Percentiles rank a stretch among this genome's conserved stretches.
These are phyloP conservation scores for Sciurus carolinensis DNA, from an alignment of 2,797 vertebrate species.

Conservation along the genomic window DNA sequence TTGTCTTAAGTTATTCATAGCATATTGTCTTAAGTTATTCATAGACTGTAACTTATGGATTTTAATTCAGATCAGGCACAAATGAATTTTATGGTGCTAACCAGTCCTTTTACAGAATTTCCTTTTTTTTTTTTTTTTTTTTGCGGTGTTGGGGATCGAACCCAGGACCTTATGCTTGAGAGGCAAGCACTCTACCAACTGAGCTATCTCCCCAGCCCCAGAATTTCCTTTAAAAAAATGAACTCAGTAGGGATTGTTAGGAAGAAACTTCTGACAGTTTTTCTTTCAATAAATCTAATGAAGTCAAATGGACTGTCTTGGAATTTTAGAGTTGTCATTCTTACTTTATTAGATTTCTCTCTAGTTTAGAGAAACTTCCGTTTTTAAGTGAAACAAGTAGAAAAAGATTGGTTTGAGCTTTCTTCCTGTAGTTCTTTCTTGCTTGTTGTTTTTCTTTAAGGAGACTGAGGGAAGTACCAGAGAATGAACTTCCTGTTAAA, in stretches of 20 bases:
- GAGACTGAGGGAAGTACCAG: slow-evolving; percentile 44
- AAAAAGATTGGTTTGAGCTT: slow-evolving; percentile 32
- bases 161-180: no score
- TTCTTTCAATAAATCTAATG: slow-evolving; percentile 15
- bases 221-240: not conserved
- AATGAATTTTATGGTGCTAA: not conserved
- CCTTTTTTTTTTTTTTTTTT: not conserved
- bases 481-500: slow-evolving; percentile 69
- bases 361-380: slow-evolving; percentile 49
- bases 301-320: not conserved
- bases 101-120: not conserved
- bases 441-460: slow-evolving; percentile 65
- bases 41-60: not conserved
- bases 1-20: slow-evolving; percentile 14
- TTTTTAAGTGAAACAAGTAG: slow-evolving; percentile 56
- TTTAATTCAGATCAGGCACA: not conserved
- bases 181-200: no score
- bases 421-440: slow-evolving; percentile 18
- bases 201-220: no score
- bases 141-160: no score
- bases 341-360: slow-evolving; percentile 40
- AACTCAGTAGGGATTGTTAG: not conserved
- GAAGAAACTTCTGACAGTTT: slow-evolving; percentile 17
- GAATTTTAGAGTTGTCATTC: slow-evolving; percentile 42
- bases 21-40: slow-evolving; percentile 19